Base-by-base conservation (phyloP, 1,140 invertebrate genomes). In the Lepidostoma basale region DNA sequence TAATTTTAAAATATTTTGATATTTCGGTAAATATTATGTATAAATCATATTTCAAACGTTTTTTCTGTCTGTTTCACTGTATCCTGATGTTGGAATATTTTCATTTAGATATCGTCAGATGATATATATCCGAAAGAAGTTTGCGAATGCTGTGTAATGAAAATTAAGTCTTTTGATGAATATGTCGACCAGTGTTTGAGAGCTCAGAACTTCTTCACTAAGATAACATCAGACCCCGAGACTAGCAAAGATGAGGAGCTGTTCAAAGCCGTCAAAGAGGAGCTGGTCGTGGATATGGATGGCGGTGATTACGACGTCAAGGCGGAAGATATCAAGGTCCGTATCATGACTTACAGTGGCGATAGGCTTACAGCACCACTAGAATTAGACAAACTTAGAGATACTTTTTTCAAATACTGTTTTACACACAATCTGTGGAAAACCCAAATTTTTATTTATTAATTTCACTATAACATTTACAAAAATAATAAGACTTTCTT, bases 131-230 rank as follows among this genome's bases (percentile, higher is more conserved):
- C 70, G 2, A 73, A 65, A 18, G 49, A 49, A 18, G 45, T 69
- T 23, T 73, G 70, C 26, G 52, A 67, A 22, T 59, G 36, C 33
- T 73, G 70, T 52, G 56, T 44, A 14, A 40, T 42, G 10, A 73
- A 62, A 59, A 59, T 73, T 12, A 25, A 67, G 23, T 33, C 56
- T 5, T 73, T 73, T 45, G 54, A 73, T 26, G 63, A 67, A 67
- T 73, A 63, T 64, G 70, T 54, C 10, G 67, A 73, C 16, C 44
- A 73, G 28, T 73, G 70, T 39, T 47, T 69, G n/a, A 65, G 62
- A 3, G 58, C 56, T 18, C 70, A 73, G 30, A 60, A 52, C 10
- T 62, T 62, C 66, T 68, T 68, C 39, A 18, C 33, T 5, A 62
- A 68, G 33, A 25, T 68, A 8, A 23, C 14, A 12, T 30, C 25